These are phyloP conservation scores for Sphinx pinastri DNA, from an alignment of 2,888 invertebrate species.

Conservation along the genomic window DNA sequence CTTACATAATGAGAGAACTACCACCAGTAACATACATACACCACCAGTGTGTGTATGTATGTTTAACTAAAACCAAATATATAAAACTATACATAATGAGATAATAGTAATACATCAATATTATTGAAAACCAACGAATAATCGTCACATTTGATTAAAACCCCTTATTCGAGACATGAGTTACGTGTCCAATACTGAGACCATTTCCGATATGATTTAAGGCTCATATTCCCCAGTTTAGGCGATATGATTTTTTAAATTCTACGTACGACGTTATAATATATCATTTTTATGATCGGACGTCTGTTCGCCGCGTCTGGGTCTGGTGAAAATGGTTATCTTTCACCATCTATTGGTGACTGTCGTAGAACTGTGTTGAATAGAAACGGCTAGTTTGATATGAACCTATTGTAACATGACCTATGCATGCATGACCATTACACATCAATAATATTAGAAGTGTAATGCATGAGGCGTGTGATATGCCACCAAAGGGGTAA, in stretches of 20 bases:
- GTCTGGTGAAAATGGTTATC: conserved; percentile 73
- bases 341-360: conserved; percentile 46
- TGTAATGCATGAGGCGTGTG: not conserved
- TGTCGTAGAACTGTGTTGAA: not conserved
- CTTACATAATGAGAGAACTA: too few relatives aligned
- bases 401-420: not conserved
- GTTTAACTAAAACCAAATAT: too few relatives aligned
- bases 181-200: conserved; percentile 42
- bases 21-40: too few relatives aligned
- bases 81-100: too few relatives aligned
- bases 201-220: conserved; percentile 55
- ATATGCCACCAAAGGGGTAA: too few relatives aligned
- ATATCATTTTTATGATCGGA: conserved; percentile 80
- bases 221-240: conserved; percentile 57
- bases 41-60: too few relatives aligned
- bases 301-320: conserved; percentile 73
- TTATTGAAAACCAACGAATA: not conserved
- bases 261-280: conserved; percentile 76
- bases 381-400: not conserved
- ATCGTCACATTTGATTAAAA: not conserved
- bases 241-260: conserved; percentile 72
- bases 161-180: conserved; percentile 25
- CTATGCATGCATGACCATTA: not conserved
- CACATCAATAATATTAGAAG: not conserved
- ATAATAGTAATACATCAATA: too few relatives aligned